These are phyloP conservation scores for Hormaphis cornu DNA, from an alignment of 1,140 invertebrate genomes.

Conservation along the genomic window DNA sequence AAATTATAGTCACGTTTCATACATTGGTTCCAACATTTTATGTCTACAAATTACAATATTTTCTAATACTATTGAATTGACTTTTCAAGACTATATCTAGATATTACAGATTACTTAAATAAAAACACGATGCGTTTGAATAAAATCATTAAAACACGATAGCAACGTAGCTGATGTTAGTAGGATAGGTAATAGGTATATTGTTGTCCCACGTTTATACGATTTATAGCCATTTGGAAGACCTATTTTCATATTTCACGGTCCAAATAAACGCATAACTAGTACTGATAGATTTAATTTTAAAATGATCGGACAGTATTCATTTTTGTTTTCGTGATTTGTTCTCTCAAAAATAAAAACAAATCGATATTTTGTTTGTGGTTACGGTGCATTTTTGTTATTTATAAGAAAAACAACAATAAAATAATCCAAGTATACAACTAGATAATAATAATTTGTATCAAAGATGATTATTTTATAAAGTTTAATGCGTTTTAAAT, in stretches of 20 bases:
- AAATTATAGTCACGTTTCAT: too few relatives aligned
- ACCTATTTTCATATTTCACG: slow-evolving; percentile 8
- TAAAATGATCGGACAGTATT: neutral
- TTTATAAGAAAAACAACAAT: too few relatives aligned
- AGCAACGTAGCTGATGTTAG: neutral
- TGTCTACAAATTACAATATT: neutral
- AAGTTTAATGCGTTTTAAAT: too few relatives aligned
- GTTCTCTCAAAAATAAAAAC: neutral
- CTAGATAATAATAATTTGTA: too few relatives aligned
- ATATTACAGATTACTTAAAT: too few relatives aligned
- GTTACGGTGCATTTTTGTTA: neutral
- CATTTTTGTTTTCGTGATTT: neutral
- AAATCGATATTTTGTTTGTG: too few relatives aligned
- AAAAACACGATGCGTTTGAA: neutral
- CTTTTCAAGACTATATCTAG: too few relatives aligned
- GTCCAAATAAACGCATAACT: neutral
- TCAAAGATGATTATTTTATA: too few relatives aligned
- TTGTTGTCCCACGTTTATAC: neutral
- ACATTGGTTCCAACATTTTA: neutral
- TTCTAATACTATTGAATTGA: too few relatives aligned
- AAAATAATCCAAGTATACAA: too few relatives aligned
- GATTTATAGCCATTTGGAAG: slow-evolving; percentile 1
- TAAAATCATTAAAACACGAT: neutral
- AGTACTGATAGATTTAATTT: neutral
- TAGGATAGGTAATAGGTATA: neutral